Evolutionary conservation across 1,140 invertebrate genomes (phyloP).

Genomic region (Brachionus asplanchnoidis): DNA sequence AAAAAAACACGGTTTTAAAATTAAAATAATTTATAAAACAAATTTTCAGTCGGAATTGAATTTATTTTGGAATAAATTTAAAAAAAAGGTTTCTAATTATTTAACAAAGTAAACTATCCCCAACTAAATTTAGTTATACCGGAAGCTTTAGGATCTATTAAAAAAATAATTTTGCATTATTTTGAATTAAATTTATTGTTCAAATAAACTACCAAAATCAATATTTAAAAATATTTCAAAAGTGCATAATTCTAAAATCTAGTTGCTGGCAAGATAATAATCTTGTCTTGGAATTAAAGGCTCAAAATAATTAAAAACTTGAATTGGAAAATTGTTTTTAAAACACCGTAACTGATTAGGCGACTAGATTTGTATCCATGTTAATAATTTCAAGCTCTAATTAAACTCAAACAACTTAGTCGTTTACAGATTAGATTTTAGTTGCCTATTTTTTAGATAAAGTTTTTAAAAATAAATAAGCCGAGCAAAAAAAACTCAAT

Average conservation of each 20-base stretch:
- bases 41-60: no score
- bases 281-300: background rate
- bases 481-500: background rate
- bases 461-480: slow-evolving; percentile 33
- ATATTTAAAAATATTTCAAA: background rate
- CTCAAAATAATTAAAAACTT: background rate
- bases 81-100: background rate
- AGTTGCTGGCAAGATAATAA: background rate
- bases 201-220: background rate
- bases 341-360: background rate
- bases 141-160: no score
- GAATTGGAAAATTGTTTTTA: background rate
- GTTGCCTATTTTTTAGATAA: slow-evolving; percentile 24
- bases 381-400: slow-evolving; percentile 39
- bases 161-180: no score
- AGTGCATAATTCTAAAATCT: background rate
- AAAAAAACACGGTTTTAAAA: no score
- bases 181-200: no score
- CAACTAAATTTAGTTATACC: no score
- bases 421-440: slow-evolving; percentile 26
- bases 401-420: slow-evolving; percentile 13
- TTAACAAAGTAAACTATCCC: background rate
- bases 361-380: background rate
- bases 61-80: background rate
- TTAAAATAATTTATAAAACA: no score